A percentile compares a stretch with the other conserved stretches of the same genome.
phyloP scores from a whole-genome alignment of 1,140 invertebrate genomes.

The Hypothenemus hampei region DNA sequence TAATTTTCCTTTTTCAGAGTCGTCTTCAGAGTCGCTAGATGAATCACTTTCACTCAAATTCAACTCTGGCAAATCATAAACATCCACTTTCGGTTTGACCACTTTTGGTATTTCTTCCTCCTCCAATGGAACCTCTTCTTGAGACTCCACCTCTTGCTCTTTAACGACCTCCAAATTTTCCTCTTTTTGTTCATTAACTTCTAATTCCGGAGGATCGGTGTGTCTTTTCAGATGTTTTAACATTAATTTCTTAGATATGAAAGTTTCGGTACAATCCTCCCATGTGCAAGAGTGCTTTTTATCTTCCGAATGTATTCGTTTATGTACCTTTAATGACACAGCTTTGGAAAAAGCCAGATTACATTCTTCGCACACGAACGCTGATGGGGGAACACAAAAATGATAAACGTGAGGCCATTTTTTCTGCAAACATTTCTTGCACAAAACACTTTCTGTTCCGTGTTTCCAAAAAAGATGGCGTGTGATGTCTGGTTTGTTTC shows the following conservation, averaged over 20 bases:
- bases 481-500: constrained; percentile 77
- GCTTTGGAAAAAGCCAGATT: constrained; percentile 66
- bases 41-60: constrained; percentile 77
- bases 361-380: constrained; percentile 77
- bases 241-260: constrained; percentile 75
- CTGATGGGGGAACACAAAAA: constrained; percentile 73
- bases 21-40: constrained; percentile 67
- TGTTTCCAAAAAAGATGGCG: constrained; percentile 89
- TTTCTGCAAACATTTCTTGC: constrained; percentile 79
- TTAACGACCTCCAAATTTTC: constrained; percentile 38
- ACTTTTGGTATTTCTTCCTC: constrained; percentile 59
- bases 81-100: constrained; percentile 56
- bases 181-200: constrained; percentile 40
- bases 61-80: constrained; percentile 70
- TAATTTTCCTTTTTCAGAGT: constrained; percentile 30
- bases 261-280: constrained; percentile 63
- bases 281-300: constrained; percentile 65
- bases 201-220: constrained; percentile 47
- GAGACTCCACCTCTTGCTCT: constrained; percentile 30
- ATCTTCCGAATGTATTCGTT: constrained; percentile 66
- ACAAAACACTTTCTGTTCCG: constrained; percentile 77
- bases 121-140: constrained; percentile 25
- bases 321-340: constrained; percentile 73
- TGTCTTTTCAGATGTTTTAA: constrained; percentile 60
- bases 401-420: constrained; percentile 89